A percentile compares a stretch with the other conserved stretches of the same genome.
Evolutionary conservation across 2,113 vertebrate species (phyloP).

Genomic region (Antechinus stuartii): DNA sequence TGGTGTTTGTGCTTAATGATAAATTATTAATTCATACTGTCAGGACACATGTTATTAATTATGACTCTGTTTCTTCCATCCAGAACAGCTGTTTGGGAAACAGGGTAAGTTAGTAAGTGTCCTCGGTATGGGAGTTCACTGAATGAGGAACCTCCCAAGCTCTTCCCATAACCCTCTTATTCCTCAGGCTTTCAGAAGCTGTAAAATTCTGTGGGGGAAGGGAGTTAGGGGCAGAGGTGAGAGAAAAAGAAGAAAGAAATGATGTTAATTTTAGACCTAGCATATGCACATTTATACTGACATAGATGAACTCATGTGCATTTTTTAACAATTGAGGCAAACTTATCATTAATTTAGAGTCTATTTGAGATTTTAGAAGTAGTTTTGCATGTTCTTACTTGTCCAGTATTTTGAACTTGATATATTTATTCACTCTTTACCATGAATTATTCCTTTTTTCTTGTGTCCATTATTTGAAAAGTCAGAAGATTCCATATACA

Average conservation of each 20-base stretch:
- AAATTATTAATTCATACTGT: constrained; percentile 88
- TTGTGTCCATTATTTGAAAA: constrained; percentile 30
- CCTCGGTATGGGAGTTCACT: constrained; percentile 65
- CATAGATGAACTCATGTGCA: background rate
- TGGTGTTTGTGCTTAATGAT: constrained; percentile 85
- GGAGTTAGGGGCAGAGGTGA: background rate
- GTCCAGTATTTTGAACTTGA: rapidly evolving
- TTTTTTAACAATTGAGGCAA: constrained; percentile 2
- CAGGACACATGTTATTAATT: constrained; percentile 88
- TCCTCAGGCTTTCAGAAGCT: background rate
- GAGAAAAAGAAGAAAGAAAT: background rate
- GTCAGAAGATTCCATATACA: constrained; percentile 59
- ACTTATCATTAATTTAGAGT: background rate
- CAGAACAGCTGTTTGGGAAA: constrained; percentile 84
- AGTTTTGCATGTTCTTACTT: background rate
- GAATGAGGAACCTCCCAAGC: constrained; percentile 43
- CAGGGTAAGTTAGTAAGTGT: constrained; percentile 73
- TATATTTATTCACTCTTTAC: background rate
- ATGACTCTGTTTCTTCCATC: constrained; percentile 82
- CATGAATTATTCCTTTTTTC: background rate
- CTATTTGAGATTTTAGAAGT: rapidly evolving
- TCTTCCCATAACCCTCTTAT: constrained; percentile 25
- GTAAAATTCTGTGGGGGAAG: background rate
- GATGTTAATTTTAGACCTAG: background rate
- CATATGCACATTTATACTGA: background rate